These are phyloP conservation scores for Wiebesia pumilae DNA, from an alignment of 1,140 invertebrate species.

Conservation along the genomic window DNA sequence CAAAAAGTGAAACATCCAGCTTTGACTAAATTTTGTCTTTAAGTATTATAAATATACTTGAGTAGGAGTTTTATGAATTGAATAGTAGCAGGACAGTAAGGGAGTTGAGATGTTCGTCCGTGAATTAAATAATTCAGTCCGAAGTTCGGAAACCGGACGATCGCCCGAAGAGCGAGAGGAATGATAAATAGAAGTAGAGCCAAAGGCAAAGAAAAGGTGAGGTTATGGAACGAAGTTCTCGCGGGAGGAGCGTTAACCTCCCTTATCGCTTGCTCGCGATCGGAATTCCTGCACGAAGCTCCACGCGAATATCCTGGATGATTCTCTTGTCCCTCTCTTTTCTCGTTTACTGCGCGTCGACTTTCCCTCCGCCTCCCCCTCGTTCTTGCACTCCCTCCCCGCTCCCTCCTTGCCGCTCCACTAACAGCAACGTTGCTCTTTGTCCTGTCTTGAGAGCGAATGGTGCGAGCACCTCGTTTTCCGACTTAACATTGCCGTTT, in stretches of 20 bases:
- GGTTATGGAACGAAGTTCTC: constrained; percentile 40
- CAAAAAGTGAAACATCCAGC: background rate
- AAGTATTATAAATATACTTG: too few relatives aligned
- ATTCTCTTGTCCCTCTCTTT: constrained; percentile 2
- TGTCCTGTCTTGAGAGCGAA: constrained; percentile 24
- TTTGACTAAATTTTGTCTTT: background rate
- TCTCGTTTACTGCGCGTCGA: background rate
- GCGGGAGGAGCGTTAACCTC: constrained; percentile 22
- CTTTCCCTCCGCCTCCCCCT: constrained; percentile 1
- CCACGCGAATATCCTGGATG: constrained; percentile 36
- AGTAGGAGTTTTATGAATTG: too few relatives aligned
- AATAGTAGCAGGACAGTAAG: background rate
- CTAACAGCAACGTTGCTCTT: constrained; percentile 9
- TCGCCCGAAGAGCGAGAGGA: background rate
- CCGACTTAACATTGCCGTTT: background rate
- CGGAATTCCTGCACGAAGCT: constrained; percentile 52
- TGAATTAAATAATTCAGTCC: background rate
- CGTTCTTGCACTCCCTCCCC: background rate
- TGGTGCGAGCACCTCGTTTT: constrained; percentile 29
- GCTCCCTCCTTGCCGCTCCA: background rate
- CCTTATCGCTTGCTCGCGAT: constrained; percentile 45
- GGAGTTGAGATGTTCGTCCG: background rate
- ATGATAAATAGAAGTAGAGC: background rate
- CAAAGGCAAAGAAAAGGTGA: background rate
- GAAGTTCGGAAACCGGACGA: background rate